phyloP scores from a whole-genome alignment of 2,888 invertebrate species.

The Drosophila formosana region DNA sequence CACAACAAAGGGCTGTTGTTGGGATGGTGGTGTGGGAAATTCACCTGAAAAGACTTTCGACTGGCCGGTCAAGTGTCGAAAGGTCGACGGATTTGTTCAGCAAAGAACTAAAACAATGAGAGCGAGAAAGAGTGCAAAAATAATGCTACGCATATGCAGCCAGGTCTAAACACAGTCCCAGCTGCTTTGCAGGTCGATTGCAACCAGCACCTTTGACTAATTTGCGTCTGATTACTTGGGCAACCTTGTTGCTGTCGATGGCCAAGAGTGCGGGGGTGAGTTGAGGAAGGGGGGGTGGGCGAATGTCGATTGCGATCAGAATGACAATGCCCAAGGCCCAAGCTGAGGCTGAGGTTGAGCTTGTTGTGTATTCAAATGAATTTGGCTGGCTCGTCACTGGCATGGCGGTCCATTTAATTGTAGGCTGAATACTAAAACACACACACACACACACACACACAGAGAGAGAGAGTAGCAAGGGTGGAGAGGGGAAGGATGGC shows the following conservation, averaged over 20 bases:
- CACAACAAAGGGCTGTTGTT: neutral
- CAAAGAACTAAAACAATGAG: too few relatives aligned
- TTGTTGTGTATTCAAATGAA: conserved; percentile 56
- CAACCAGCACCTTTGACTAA: conserved; percentile 58
- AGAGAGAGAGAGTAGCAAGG: too few relatives aligned
- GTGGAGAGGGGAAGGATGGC: too few relatives aligned
- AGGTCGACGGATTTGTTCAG: neutral
- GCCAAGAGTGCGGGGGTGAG: neutral
- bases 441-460: too few relatives aligned
- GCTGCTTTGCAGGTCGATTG: conserved; percentile 1
- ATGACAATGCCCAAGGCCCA: conserved; percentile 12
- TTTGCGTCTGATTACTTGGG: conserved; percentile 57
- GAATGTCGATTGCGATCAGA: conserved; percentile 7
- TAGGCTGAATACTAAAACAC: conserved; percentile 25
- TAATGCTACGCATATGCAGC: neutral
- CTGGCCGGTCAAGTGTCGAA: neutral
- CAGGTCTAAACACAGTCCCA: neutral
- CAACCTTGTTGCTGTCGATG: conserved; percentile 11
- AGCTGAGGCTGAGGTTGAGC: conserved; percentile 11
- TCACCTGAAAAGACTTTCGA: neutral
- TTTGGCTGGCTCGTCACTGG: conserved; percentile 22
- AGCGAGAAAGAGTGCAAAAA: neutral
- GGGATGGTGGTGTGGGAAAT: neutral
- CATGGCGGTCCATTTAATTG: conserved; percentile 61
- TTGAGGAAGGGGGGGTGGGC: neutral